Base-by-base conservation (phyloP, 2,113 vertebrate species). In the Dinomys branickii region DNA sequence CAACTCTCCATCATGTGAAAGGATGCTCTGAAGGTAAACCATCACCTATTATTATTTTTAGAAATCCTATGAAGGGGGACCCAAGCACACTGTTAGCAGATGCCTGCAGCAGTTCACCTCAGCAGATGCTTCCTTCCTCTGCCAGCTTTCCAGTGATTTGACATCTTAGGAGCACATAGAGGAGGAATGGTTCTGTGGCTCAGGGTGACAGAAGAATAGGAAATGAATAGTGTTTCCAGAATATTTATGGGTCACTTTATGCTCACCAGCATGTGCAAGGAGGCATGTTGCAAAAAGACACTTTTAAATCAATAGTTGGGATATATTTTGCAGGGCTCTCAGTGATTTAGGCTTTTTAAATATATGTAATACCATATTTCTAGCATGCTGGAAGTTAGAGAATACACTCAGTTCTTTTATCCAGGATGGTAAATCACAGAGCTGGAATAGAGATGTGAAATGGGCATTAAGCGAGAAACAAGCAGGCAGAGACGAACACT, bases 261-360 rank as follows among this genome's bases (percentile, higher is more conserved):
- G 88, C 59, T 95, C 52, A 78, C 24, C 26, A 13, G 82, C 28
- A 12, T 1, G 7, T 82, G 44, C 90, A 80, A 94, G 92, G 67
- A 97, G 88, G 94, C 52, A 91, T 94, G 95, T 95, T 96, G 96
- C 78, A 54, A 95, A 94, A 95, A 82, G 91, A 92, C 88, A 90
- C 5, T 50, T 77, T 96, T 95, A 98, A 97, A 98, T 98, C 96
- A 97, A 97, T 98, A 96, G 85, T 88, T 82, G 91, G 30, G 78
- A 7, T 94, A 35, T 91, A 69, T 94, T 93, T 92, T 90, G 59
- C 82, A 54, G 38, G 85, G 35, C 61, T 97, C 65, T 67, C 56
- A 38, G 90, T 97, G 97, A 97, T 98, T 97, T 97, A 97, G 85
- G 26, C 58, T 91, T 97, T 88, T 97, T 11, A 97, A 97, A 97